Base-by-base conservation (phyloP, 2,113 vertebrate species). In the Puffinus mauretanicus region DNA sequence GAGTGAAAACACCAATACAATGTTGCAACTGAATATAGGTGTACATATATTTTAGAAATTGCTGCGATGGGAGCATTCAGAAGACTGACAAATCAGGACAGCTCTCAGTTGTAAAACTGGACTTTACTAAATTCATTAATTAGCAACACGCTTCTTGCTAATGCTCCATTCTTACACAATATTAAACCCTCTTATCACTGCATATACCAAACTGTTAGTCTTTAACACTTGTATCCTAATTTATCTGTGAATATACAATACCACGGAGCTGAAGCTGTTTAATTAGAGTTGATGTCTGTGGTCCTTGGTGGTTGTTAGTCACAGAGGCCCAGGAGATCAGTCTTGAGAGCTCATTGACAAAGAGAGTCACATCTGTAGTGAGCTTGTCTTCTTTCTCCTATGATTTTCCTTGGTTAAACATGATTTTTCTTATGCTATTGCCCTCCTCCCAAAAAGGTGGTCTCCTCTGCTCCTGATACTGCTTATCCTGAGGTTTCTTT, bases 61-160 rank as follows among this genome's bases (percentile, higher is more conserved):
- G 0, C 15, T 58, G 44, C 0, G 0, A n/a, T 52, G 42, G 36
- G 9, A 65, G 10, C 44, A 32, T 64, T 76, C 34, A 21, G n/a
- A 66, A 87, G 19, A 82, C 19, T 1, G 18, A 25, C 4, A 70
- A 47, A 58, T 71, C n/a, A 65, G 26, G 22, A 52, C 22, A 47
- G 20, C 44, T 65, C 81, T 90, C 51, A 58, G 21, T 22, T 65
- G 21, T 71, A 52, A 82, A 77, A 71, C 29, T n/a, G n/a, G 44
- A 42, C n/a, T 65, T 86, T 29, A 47, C 38, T 54, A 7, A 72
- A 54, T 64, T 32, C 3, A 52, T 58, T 64, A 18, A 70, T 81
- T 82, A 70, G 38, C 44, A 38, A 32, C 16, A 82, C 42, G n/a
- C 16, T 65, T 77, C 34, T 65, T 76, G 44, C 18, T 77, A 60